A percentile compares a stretch with the other conserved stretches of the same genome.
phyloP scores from a whole-genome alignment of 2,797 vertebrate genomes.

The Oryzias dopingdopingensis region DNA sequence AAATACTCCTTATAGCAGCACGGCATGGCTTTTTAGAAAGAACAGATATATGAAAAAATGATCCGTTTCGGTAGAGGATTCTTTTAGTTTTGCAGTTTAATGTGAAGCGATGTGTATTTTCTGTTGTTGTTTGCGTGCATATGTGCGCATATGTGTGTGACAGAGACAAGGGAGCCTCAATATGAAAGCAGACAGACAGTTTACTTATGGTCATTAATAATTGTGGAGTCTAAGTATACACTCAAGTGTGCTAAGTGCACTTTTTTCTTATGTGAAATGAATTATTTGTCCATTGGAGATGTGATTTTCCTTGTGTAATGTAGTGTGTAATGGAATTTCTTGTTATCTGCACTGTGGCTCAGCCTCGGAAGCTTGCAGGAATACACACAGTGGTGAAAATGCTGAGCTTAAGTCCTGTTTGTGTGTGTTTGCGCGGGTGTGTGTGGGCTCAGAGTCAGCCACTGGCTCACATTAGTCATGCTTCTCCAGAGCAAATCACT shows the following conservation, averaged over 20 bases:
- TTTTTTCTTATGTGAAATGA: conserved; percentile 46
- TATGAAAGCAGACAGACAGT: neutral
- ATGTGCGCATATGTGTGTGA: neutral
- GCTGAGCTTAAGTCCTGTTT: conserved; percentile 8
- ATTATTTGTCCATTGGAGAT: conserved; percentile 58
- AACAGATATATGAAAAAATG: too few relatives aligned
- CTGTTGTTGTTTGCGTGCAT: neutral
- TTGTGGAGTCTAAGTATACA: conserved; percentile 27
- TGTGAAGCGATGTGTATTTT: neutral
- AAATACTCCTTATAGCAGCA: too few relatives aligned
- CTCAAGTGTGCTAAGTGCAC: conserved; percentile 46
- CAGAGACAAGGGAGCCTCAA: neutral
- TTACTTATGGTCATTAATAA: conserved; percentile 35
- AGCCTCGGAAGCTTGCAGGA: conserved; percentile 35
- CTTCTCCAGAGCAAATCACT: conserved; percentile 28
- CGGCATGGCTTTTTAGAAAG: too few relatives aligned
- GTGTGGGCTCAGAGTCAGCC: conserved; percentile 33
- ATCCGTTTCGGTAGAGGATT: too few relatives aligned
- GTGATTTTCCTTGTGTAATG: conserved; percentile 66
- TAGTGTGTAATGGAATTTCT: conserved; percentile 68
- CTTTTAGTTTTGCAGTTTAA: conserved; percentile 13
- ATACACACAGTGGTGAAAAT: conserved; percentile 29
- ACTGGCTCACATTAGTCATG: conserved; percentile 43
- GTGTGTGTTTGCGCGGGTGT: conserved; percentile 14
- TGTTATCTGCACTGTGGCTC: conserved; percentile 53